Evolutionary conservation across 2,113 vertebrate genomes (phyloP), one percentile per base, ranked within the genome.

Genomic region (Equus quagga): DNA sequence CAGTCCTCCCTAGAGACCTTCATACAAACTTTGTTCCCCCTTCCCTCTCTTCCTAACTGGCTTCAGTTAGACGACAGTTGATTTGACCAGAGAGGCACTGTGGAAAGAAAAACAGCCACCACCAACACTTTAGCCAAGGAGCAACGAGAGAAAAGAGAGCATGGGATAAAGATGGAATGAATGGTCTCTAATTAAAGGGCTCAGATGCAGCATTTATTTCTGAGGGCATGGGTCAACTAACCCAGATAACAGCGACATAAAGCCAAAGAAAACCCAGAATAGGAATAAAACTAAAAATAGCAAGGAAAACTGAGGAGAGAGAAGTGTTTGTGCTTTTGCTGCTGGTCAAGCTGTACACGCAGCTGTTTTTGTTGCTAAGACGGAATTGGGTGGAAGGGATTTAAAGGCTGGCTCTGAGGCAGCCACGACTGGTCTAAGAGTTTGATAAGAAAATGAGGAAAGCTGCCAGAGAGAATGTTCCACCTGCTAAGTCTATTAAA

Each of bases 251-350:
- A 69, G 86, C 64, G 67, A 65, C 46, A 78, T 9, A 82, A 95
- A 96, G 93, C 82, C 95, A 91, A 85, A 87, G 94, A 96, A 96
- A 94, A 92, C 73, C 79, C 69, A 86, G 97, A 79, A 92, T 72
- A 95, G 94, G 83, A 89, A 70, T 44, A 69, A 73, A 58, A 83
- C 97, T 95, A 97, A 96, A 98, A 97, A 97, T 94, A 96, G 97
- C 85, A 70, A 84, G 92, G 85, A 84, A 98, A 94, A 91, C 72
- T 24, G 62, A 96, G 96, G 90, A 92, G 93, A 78, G 95, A 80
- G 96, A 89, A 97, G 93, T 41, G 89, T 83, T 81, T 62, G 89
- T 36, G 24, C 49, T 82, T 84, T 60, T 70, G 95, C 54, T 86
- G 49, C 76, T 72, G 76, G 94, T 93, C 64, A 76, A 56, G 81